Conservation (phyloP, 2,888 invertebrate species). For the Rhyacophila evoluta region DNA sequence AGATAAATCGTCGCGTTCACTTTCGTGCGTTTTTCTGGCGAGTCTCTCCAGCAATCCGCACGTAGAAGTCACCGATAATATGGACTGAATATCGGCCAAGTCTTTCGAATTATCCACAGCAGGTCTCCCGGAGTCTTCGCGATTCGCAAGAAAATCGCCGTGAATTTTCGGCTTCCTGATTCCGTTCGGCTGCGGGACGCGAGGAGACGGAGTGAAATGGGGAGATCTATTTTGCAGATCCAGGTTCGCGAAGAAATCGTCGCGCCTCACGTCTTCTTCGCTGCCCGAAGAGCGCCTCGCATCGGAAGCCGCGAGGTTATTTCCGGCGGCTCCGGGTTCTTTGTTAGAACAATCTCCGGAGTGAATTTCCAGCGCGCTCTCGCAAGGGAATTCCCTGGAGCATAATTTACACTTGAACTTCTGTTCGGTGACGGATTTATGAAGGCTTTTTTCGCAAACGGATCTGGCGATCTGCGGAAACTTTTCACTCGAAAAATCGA, state of each 20-base stretch:
- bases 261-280: conserved; percentile 75
- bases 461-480: conserved; percentile 83
- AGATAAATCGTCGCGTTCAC: conserved; percentile 60
- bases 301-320: conserved; percentile 51
- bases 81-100: conserved; percentile 88
- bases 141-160: conserved; percentile 60
- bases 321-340: conserved; percentile 56
- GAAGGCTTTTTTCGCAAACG: conserved; percentile 77
- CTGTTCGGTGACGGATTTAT: conserved; percentile 71
- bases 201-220: conserved; percentile 64
- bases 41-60: conserved; percentile 76
- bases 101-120: conserved; percentile 76
- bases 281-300: conserved; percentile 58
- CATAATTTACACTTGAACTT: conserved; percentile 80
- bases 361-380: conserved; percentile 77
- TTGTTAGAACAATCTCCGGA: conserved; percentile 65
- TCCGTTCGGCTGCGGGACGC: conserved; percentile 62
- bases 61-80: conserved; percentile 81
- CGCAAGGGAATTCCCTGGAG: conserved; percentile 78
- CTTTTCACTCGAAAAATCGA: conserved; percentile 85
- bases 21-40: conserved; percentile 65
- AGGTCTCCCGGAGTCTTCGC: conserved; percentile 62
- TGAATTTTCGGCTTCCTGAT: conserved; percentile 65
- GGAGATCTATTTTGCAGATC: conserved; percentile 80
- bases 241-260: conserved; percentile 85